A percentile compares a stretch with the other conserved stretches of the same genome.
phyloP scores from a whole-genome alignment of 2,888 invertebrate genomes.

The Caenorhabditis panamensis region DNA sequence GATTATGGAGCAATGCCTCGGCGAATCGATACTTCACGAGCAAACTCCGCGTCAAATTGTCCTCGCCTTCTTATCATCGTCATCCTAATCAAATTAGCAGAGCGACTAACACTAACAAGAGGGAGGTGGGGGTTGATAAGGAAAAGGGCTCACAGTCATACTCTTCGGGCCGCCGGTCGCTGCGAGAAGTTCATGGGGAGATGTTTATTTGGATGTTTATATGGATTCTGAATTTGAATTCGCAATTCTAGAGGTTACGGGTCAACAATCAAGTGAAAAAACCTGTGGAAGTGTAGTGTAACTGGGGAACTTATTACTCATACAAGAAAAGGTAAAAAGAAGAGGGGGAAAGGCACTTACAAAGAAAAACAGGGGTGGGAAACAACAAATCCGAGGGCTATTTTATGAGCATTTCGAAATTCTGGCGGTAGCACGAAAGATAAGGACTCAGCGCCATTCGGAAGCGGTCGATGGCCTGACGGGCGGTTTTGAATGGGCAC shows the following conservation, averaged over 20 bases:
- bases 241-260: neutral
- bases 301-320: conserved; percentile 39
- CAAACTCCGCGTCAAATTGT: conserved; percentile 40
- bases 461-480: conserved; percentile 42
- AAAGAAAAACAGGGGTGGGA: neutral
- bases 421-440: conserved; percentile 44
- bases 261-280: conserved; percentile 15
- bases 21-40: conserved; percentile 55
- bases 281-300: conserved; percentile 29
- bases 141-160: conserved; percentile 23
- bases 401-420: conserved; percentile 49
- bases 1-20: conserved; percentile 9
- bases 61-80: conserved; percentile 27
- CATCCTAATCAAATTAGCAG: conserved; percentile 54
- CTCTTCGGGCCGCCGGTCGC: conserved; percentile 1
- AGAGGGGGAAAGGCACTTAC: conserved; percentile 42
- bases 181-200: conserved; percentile 21
- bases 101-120: conserved; percentile 49
- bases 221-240: too few relatives aligned
- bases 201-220: conserved; percentile 6
- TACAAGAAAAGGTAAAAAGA: too few relatives aligned
- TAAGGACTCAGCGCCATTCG: conserved; percentile 29
- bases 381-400: neutral
- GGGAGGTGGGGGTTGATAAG: conserved; percentile 42
- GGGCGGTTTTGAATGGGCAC: conserved; percentile 37